A percentile compares a stretch with the other conserved stretches of the same genome.
These are phyloP conservation scores for Psococerastis gibbosa DNA, from an alignment of 2,888 invertebrate species.

Conservation along the genomic window DNA sequence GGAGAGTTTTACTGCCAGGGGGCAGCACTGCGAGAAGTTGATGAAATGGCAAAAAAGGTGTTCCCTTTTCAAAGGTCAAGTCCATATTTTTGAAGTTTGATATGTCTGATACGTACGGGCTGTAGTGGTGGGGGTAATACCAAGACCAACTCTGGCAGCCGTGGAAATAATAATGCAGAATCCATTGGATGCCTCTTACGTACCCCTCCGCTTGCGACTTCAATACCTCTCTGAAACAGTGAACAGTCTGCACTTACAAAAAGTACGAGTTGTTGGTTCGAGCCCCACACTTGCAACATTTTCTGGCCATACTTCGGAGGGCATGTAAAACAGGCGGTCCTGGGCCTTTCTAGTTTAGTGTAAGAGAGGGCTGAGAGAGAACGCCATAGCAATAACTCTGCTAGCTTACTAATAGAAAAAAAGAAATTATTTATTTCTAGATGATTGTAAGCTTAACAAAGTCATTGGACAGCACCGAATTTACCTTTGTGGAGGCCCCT, in stretches of 20 bases:
- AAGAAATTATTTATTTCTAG: background rate
- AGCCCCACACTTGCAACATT: too few species aligned
- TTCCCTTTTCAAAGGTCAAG: conserved; percentile 65
- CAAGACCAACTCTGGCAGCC: conserved; percentile 97
- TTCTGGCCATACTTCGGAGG: too few species aligned
- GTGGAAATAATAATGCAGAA: conserved; percentile 86
- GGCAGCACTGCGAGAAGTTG: conserved; percentile 73
- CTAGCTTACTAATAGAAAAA: too few species aligned
- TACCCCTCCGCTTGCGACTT: conserved; percentile 72
- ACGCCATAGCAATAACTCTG: too few species aligned
- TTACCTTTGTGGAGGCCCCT: too few species aligned
- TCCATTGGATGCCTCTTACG: conserved; percentile 90
- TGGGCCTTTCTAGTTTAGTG: too few species aligned
- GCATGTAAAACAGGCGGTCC: too few species aligned
- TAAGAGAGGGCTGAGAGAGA: too few species aligned
- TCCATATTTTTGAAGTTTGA: conserved; percentile 55
- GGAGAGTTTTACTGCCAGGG: conserved; percentile 51
- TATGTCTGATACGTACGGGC: conserved; percentile 89
- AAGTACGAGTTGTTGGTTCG: too few species aligned
- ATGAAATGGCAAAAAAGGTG: conserved; percentile 84
- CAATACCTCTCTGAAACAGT: conserved; percentile 45
- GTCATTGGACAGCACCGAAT: too few species aligned
- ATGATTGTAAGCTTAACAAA: conserved; percentile 5
- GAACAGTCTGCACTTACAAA: conserved; percentile 6
- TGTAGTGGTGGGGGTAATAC: conserved; percentile 95